Percentiles rank a stretch among this genome's conserved stretches.
Evolutionary conservation across 1,140 invertebrate species (phyloP).

Genomic region (Drosophila elegans): DNA sequence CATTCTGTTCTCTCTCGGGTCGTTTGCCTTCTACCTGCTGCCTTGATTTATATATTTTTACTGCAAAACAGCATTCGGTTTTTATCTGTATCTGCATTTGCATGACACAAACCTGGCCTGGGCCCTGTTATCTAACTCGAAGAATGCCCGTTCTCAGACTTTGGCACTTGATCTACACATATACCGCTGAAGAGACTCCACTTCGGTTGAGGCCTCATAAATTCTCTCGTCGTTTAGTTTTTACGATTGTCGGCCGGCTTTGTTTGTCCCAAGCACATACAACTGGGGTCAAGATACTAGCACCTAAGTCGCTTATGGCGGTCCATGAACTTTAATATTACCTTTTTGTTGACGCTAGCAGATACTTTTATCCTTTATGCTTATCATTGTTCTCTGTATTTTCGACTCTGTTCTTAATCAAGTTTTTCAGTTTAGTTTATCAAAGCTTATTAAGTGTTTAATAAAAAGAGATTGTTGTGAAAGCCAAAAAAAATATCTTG

Average conservation of each 20-base stretch:
- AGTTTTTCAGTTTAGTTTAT: too few species aligned
- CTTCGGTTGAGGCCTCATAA: constrained; percentile 62
- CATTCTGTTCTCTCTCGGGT: constrained; percentile 26
- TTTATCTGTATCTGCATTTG: constrained; percentile 61
- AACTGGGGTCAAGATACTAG: background rate
- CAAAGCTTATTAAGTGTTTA: too few species aligned
- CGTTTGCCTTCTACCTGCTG: constrained; percentile 45
- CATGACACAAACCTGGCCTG: constrained; percentile 62
- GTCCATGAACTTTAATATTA: too few species aligned
- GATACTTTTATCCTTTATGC: too few species aligned
- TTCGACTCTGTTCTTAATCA: too few species aligned
- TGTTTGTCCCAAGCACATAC: constrained; percentile 55
- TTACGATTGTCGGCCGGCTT: constrained; percentile 80
- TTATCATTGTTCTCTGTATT: too few species aligned
- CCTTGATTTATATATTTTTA: constrained; percentile 56
- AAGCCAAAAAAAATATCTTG: too few species aligned
- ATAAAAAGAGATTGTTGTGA: too few species aligned
- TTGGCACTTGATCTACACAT: constrained; percentile 74
- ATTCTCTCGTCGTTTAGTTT: constrained; percentile 78
- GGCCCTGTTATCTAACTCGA: constrained; percentile 67
- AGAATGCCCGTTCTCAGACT: constrained; percentile 62
- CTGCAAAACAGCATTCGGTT: constrained; percentile 54
- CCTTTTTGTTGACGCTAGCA: too few species aligned
- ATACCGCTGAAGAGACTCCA: constrained; percentile 18
- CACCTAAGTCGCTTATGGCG: background rate